These are phyloP conservation scores for Cyprinus carpio DNA, from an alignment of 2,113 vertebrate genomes.

Conservation along the genomic window DNA sequence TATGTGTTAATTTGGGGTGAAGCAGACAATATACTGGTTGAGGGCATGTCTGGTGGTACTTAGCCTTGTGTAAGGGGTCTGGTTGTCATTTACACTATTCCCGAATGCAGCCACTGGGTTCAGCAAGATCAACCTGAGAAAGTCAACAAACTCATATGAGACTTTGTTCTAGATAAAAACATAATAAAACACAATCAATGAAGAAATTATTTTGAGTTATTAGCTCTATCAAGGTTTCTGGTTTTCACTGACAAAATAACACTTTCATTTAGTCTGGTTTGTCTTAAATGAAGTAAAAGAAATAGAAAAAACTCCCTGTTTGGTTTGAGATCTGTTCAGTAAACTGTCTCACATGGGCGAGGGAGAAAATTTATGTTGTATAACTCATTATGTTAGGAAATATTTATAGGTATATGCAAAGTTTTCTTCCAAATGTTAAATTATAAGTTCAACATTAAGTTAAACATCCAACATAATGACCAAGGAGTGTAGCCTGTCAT, in stretches of 20 bases:
- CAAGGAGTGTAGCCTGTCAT: no score
- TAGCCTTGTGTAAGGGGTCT: constrained; percentile 58
- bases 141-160: constrained; percentile 72
- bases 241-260: neutral
- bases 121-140: constrained; percentile 67
- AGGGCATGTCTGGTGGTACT: constrained; percentile 61
- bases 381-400: neutral
- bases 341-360: neutral
- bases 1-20: constrained; percentile 78
- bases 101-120: no score
- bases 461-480: no score
- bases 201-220: neutral
- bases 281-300: neutral
- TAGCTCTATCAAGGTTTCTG: neutral
- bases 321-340: neutral
- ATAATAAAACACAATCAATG: no score
- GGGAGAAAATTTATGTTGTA: no score
- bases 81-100: constrained; percentile 60
- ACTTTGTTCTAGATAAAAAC: constrained; percentile 65
- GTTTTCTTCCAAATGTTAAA: no score
- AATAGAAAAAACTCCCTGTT: no score
- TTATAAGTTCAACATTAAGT: no score
- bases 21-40: constrained; percentile 67
- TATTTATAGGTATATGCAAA: neutral
- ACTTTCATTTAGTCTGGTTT: neutral